A percentile compares a stretch with the other conserved stretches of the same genome.
phyloP scores from a whole-genome alignment of 1,140 invertebrate genomes.

The Gyrodactylus salaris region DNA sequence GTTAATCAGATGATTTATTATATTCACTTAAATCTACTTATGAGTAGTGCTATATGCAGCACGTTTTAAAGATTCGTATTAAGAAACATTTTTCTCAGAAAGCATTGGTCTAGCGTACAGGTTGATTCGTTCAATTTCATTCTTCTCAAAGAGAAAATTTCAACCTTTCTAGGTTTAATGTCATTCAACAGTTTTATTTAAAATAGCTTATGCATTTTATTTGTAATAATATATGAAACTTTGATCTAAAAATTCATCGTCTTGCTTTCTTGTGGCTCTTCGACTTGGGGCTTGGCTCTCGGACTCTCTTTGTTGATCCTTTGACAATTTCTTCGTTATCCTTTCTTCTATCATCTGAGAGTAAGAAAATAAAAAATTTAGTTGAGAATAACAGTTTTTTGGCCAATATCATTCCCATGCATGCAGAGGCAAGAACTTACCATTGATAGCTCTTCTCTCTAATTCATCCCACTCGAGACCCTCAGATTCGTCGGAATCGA shows the following conservation, averaged over 20 bases:
- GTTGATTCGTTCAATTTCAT: too few relatives aligned
- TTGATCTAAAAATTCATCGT: not conserved
- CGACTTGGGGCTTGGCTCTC: not conserved
- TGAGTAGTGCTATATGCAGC: too few relatives aligned
- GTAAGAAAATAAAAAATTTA: not conserved
- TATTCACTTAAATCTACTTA: too few relatives aligned
- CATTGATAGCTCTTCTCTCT: not conserved
- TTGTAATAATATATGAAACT: too few relatives aligned
- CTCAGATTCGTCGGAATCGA: conserved; percentile 3
- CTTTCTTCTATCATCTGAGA: not conserved
- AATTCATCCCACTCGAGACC: conserved; percentile 6
- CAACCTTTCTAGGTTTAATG: too few relatives aligned
- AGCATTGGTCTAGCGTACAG: too few relatives aligned
- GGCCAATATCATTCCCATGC: not conserved
- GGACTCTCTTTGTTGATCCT: not conserved
- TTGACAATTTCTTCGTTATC: not conserved
- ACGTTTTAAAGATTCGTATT: too few relatives aligned
- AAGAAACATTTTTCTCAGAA: too few relatives aligned
- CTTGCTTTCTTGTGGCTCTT: not conserved
- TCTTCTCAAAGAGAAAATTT: too few relatives aligned
- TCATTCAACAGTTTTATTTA: too few relatives aligned
- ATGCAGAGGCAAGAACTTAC: not conserved
- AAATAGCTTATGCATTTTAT: too few relatives aligned
- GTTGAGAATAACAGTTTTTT: not conserved
- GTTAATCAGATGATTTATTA: too few relatives aligned